Percentiles rank a stretch among this genome's conserved stretches.
Conservation (phyloP, 2,113 vertebrate genomes). For the Sceloporus tristichus region DNA sequence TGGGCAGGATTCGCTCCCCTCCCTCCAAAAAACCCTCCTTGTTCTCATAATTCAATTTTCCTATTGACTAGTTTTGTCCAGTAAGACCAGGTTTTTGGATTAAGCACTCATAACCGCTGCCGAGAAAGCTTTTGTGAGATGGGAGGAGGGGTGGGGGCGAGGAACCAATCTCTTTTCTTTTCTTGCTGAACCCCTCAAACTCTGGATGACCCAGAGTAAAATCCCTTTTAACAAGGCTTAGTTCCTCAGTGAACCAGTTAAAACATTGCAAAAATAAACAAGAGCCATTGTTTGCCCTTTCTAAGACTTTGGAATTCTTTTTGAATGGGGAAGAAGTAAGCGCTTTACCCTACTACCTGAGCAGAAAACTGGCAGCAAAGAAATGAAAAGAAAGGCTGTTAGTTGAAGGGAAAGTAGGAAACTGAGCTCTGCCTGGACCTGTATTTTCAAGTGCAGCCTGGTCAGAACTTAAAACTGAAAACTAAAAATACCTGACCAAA, state of each 20-base stretch:
- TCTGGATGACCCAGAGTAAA: constrained; percentile 75
- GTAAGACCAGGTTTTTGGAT: constrained; percentile 41
- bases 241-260: constrained; percentile 57
- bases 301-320: constrained; percentile 38
- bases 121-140: background rate
- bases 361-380: background rate
- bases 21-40: background rate
- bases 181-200: constrained; percentile 70
- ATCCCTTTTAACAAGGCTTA: constrained; percentile 75
- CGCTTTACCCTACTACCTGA: constrained; percentile 37
- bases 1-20: background rate
- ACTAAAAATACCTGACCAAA: background rate
- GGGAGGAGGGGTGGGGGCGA: fast-evolving
- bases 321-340: constrained; percentile 18
- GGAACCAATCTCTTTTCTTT: constrained; percentile 42
- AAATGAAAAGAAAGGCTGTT: constrained; percentile 9
- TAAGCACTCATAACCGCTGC: background rate
- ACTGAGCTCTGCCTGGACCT: background rate
- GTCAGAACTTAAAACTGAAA: background rate
- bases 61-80: constrained; percentile 34
- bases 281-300: constrained; percentile 41
- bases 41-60: constrained; percentile 45
- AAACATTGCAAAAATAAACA: constrained; percentile 77
- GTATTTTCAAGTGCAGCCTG: background rate
- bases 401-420: background rate